These are phyloP conservation scores for Salarias fasciatus DNA, from an alignment of 2,797 vertebrate genomes.

Conservation along the genomic window DNA sequence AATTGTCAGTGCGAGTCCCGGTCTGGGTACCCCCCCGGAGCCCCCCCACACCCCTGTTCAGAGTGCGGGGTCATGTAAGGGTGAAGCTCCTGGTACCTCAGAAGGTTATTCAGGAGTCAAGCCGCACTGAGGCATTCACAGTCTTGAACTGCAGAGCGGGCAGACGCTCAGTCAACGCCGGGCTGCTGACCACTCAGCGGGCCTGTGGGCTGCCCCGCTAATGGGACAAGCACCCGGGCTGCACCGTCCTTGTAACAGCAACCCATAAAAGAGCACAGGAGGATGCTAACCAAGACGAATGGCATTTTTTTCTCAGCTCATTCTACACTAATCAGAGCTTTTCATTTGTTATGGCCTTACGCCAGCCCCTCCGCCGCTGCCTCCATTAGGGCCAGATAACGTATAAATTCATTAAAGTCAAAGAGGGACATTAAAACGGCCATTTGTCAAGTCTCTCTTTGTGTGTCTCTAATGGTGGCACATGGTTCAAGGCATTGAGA, in stretches of 20 bases:
- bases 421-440: conserved; percentile 82
- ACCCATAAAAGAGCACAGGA: conserved; percentile 84
- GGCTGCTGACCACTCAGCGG: conserved; percentile 77
- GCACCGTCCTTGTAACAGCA: conserved; percentile 78
- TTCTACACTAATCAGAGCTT: conserved; percentile 87
- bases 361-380: conserved; percentile 75
- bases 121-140: conserved; percentile 79
- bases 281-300: conserved; percentile 87
- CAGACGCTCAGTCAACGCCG: conserved; percentile 80
- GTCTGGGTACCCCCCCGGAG: conserved; percentile 76
- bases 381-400: conserved; percentile 81
- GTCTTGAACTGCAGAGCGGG: conserved; percentile 74
- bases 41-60: conserved; percentile 75
- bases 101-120: conserved; percentile 88
- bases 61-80: conserved; percentile 84
- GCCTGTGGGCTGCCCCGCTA: conserved; percentile 69
- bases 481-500: conserved; percentile 83
- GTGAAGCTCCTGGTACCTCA: conserved; percentile 83
- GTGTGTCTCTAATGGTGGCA: conserved; percentile 84
- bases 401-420: conserved; percentile 89
- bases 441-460: conserved; percentile 85
- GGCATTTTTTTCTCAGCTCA: conserved; percentile 79
- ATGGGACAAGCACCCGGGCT: conserved; percentile 75
- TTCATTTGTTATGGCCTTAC: conserved; percentile 82
- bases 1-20: conserved; percentile 53